Evolutionary conservation across 2,113 vertebrate genomes (phyloP), one percentile per base, ranked within the genome.

Genomic region (Arothron firmamentum): DNA sequence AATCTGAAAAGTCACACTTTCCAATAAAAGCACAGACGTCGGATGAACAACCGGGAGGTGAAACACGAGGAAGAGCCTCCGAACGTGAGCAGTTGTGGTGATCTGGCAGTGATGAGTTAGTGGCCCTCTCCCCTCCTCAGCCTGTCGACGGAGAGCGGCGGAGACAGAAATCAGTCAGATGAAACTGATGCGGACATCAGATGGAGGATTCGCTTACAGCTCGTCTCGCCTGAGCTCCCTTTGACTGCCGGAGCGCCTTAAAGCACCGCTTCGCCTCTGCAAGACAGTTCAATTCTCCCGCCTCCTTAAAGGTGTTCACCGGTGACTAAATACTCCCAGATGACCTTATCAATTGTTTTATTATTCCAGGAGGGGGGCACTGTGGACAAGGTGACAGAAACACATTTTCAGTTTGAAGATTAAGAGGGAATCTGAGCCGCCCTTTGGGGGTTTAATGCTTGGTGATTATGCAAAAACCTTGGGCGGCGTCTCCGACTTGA

Each of bases 131-230:
- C 54, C 69, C 65, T 61, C 61, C 74, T 54, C 71, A 57, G 61
- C 53, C 77, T 67, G 78, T 67, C 76, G 74, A 74, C 79, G 78
- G 78, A 82, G 80, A 81, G 67, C 72, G 45, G 73, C 61, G 70
- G 66, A 88, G 84, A 81, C 86, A 83, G 84, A 68, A 87, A 77
- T 79, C 88, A 81, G 79, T 89, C 85, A 81, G 74, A 84, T 77
- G 84, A 80, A 87, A 90, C 88, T 84, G 88, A 92, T 87, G 84
- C 41, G 85, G 77, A 85, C 83, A 90, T 90, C 88, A 88, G 90
- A 82, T 89, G 86, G 82, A 88, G 77, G 80, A 88, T 81, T 83
- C 86, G 84, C 83, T 90, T 88, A 90, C 83, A 81, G 77, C 78
- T 70, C 67, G 87, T 85, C 87, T 87, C 85, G 79, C 79, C 74